These are phyloP conservation scores for Dicrurus megarhynchus DNA, from an alignment of 2,113 vertebrate species.

Conservation along the genomic window DNA sequence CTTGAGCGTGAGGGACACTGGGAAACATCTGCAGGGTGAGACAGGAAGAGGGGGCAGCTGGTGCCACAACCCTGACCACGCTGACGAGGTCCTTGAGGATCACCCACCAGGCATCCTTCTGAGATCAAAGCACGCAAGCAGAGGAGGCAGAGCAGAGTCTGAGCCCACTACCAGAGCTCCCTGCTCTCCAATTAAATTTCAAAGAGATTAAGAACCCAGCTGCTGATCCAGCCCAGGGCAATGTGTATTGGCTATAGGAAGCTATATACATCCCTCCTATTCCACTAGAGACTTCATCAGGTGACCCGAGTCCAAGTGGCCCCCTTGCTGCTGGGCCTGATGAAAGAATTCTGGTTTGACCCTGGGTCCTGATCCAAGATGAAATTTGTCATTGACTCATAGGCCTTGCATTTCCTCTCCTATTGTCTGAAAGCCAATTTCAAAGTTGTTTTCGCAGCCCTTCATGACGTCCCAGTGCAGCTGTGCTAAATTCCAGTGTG, in stretches of 20 bases:
- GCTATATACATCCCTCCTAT: background rate
- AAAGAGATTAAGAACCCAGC: background rate
- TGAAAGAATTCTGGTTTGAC: constrained; percentile 16
- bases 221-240: background rate
- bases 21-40: background rate
- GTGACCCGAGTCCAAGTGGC: background rate
- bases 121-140: background rate
- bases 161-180: background rate
- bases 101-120: background rate
- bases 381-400: constrained; percentile 31
- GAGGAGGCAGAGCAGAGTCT: background rate
- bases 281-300: background rate
- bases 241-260: background rate
- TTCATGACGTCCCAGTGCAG: constrained; percentile 11
- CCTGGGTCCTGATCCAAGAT: constrained; percentile 10
- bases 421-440: constrained; percentile 46
- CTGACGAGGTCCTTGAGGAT: background rate
- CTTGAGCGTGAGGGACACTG: fast-evolving
- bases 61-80: background rate
- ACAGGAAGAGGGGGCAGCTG: background rate
- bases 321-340: background rate
- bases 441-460: background rate
- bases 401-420: constrained; percentile 33
- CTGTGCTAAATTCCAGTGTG: constrained; percentile 35
- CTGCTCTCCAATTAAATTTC: background rate